Evolutionary conservation across 1,140 invertebrate genomes (phyloP), one percentile per base, ranked within the genome.

Genomic region (Hyles vespertilio): DNA sequence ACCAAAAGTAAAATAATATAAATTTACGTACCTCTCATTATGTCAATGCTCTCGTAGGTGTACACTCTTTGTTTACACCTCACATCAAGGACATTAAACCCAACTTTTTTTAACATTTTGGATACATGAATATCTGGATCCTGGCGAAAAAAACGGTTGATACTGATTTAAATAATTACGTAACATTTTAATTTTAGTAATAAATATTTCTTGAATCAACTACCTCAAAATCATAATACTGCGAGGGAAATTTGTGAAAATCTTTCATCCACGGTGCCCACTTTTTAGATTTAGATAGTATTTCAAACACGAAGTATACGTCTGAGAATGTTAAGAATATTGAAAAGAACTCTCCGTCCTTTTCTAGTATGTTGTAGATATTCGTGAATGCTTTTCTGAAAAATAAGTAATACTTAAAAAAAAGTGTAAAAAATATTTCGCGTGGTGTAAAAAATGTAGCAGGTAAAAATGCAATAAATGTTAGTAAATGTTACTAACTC

Each of bases 21-120:
- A 1, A 22, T 22, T 1, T 40, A 5, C 36, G 36, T 40, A 40
- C 36, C 34, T 51, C 11, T 51, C n/a, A 33, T 32, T 32, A 34
- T 32, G 7, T 51, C 32, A 34, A 34, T 51, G 5, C n/a, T 33
- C 11, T 51, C 32, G 32, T 51, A 34, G 32, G 32, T n/a, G 12
- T 51, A 51, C n/a, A 51, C 8, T 34, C 34, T 51, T 51, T 51
- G 50, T 51, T 51, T 51, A 51, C 50, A 51, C 33, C n/a, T 51
- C 7, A 51, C 50, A 33, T 51, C 50, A 1, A 51, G 9, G 32
- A 34, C 10, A n/a, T 51, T 51, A 33, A 51, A 51, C 33, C 50
- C 50, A 34, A 51, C 34, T 33, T 51, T 32, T 51, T 51, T 51
- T 11, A 51, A 33, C 32, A 51, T 51, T 32, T 51, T 51, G 3